These are phyloP conservation scores for Xenentodon cancila DNA, from an alignment of 2,797 vertebrate species.

Conservation along the genomic window DNA sequence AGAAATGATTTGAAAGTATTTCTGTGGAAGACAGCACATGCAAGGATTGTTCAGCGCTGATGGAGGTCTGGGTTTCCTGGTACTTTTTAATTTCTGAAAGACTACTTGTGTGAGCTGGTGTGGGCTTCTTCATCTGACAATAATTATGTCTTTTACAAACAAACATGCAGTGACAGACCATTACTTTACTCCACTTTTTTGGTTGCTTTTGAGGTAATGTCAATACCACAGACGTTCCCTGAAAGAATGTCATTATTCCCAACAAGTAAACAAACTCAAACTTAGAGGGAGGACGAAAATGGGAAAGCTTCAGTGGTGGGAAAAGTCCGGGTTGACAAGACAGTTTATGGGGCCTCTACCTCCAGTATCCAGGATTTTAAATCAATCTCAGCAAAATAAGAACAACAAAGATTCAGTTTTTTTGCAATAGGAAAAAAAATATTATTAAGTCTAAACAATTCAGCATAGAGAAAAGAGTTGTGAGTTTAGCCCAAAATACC, in stretches of 20 bases:
- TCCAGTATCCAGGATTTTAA: no score
- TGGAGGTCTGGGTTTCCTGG: slow-evolving; percentile 43
- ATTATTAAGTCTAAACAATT: no score
- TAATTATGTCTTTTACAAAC: slow-evolving; percentile 67
- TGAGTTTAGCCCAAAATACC: no score
- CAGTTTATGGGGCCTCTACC: no score
- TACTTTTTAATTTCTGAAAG: slow-evolving; percentile 31
- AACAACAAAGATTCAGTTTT: no score
- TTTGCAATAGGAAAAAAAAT: no score
- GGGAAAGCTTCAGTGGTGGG: not conserved
- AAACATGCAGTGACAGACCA: slow-evolving; percentile 67
- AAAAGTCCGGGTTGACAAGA: not conserved
- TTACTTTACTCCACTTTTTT: slow-evolving; percentile 56
- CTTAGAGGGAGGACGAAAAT: not conserved
- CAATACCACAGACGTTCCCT: slow-evolving; percentile 23
- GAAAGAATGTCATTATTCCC: slow-evolving; percentile 38
- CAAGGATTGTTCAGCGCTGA: slow-evolving; percentile 40
- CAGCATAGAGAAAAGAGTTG: no score
- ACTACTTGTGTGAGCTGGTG: slow-evolving; percentile 44
- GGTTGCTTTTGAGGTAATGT: slow-evolving; percentile 36
- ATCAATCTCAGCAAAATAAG: no score
- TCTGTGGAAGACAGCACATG: slow-evolving; percentile 34
- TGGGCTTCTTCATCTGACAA: slow-evolving; percentile 67
- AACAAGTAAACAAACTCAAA: slow-evolving; percentile 56
- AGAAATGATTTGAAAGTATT: slow-evolving; percentile 58